Percentiles rank a stretch among this genome's conserved stretches.
Conservation (phyloP, 2,888 invertebrate species). For the Mechanitis mazaeus region DNA sequence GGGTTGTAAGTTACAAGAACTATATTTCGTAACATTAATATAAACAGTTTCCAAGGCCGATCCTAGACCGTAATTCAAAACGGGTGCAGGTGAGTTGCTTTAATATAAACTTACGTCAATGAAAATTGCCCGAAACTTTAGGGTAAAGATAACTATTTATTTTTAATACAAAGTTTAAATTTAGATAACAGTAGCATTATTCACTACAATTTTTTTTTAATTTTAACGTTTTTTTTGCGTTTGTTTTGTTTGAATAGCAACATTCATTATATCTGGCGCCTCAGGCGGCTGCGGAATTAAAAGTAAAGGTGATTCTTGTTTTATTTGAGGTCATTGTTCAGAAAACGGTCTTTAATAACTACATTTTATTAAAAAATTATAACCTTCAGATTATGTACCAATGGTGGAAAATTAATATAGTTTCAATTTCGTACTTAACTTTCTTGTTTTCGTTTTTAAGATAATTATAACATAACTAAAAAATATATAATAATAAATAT, state of each 20-base stretch:
- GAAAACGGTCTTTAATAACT: conserved; percentile 19
- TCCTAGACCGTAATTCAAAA: conserved; percentile 17
- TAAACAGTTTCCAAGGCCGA: neutral
- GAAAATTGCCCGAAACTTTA: conserved; percentile 27
- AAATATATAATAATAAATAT: too few species aligned
- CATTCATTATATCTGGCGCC: conserved; percentile 26
- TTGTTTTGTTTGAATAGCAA: conserved; percentile 23
- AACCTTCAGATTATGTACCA: neutral
- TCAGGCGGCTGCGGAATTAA: conserved; percentile 24
- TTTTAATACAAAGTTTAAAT: conserved; percentile 13
- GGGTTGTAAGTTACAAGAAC: neutral
- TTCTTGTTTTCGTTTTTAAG: too few species aligned
- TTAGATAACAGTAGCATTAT: conserved; percentile 8
- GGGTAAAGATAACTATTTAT: conserved; percentile 26
- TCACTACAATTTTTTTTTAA: conserved; percentile 18
- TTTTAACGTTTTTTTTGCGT: conserved; percentile 15
- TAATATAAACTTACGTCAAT: conserved; percentile 17
- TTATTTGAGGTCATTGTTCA: conserved; percentile 23
- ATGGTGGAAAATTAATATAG: too few species aligned
- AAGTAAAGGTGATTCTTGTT: conserved; percentile 23
- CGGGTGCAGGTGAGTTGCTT: conserved; percentile 22
- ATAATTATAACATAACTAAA: too few species aligned
- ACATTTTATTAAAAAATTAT: conserved; percentile 19
- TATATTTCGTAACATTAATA: neutral
- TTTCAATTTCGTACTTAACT: too few species aligned